These are phyloP conservation scores for Drosophila parvula DNA, from an alignment of 1,140 invertebrate genomes.

Conservation along the genomic window DNA sequence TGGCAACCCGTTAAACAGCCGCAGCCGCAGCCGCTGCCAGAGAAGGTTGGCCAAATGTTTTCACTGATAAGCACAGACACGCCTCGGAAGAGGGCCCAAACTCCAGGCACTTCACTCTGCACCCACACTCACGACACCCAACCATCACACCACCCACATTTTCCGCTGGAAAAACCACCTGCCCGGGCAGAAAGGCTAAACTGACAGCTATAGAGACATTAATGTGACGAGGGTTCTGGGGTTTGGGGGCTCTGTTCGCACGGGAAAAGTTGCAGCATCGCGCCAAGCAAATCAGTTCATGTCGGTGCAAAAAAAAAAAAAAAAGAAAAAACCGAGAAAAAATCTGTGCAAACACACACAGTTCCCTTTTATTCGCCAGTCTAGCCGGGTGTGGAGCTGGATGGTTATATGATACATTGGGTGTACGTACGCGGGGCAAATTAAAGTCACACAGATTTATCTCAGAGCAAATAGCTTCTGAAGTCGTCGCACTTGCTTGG, in stretches of 20 bases:
- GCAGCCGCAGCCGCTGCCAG: constrained; percentile 27
- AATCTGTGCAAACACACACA: constrained; percentile 60
- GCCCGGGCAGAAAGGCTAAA: constrained; percentile 54
- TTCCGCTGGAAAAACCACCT: constrained; percentile 42
- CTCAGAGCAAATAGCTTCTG: constrained; percentile 30
- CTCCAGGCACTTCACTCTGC: constrained; percentile 13
- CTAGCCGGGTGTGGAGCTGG: constrained; percentile 5
- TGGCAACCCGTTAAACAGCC: constrained; percentile 73
- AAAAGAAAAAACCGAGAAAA: background rate
- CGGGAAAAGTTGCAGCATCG: constrained; percentile 59
- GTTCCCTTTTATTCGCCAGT: constrained; percentile 10
- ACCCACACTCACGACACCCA: constrained; percentile 3
- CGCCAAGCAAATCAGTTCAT: constrained; percentile 41
- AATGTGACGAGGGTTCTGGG: constrained; percentile 78
- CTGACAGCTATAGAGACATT: constrained; percentile 82
- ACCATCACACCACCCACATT: constrained; percentile 17
- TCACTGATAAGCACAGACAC: constrained; percentile 71
- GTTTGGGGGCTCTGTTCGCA: constrained; percentile 30
- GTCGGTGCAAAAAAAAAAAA: constrained; percentile 20
- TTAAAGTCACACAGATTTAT: constrained; percentile 32
- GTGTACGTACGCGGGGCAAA: background rate
- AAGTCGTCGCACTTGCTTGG: background rate
- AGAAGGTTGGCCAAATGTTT: constrained; percentile 64
- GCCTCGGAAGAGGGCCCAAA: constrained; percentile 16
- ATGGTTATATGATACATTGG: constrained; percentile 43